A percentile compares a stretch with the other conserved stretches of the same genome.
Conservation (phyloP, 1,140 invertebrate genomes). For the Bilobella aurantiaca region DNA sequence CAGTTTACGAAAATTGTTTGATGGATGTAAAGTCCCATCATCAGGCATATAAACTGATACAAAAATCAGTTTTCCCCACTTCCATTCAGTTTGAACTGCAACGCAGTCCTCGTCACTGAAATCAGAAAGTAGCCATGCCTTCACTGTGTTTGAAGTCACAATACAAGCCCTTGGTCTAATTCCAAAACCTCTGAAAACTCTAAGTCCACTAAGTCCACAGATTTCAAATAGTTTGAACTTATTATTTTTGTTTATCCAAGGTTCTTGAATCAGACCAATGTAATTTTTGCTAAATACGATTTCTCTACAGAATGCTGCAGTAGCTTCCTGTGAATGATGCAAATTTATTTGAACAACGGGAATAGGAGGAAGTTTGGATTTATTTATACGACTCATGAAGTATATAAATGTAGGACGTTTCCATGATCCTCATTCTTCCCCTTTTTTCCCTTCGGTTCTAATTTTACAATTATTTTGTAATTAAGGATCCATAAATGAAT, state of each 20-base stretch:
- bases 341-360: background rate
- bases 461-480: too few species aligned
- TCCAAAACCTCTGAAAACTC: background rate
- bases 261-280: background rate
- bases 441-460: too few species aligned
- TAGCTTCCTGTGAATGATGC: background rate
- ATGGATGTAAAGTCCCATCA: background rate
- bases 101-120: background rate
- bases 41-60: conserved; percentile 22
- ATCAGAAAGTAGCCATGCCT: background rate
- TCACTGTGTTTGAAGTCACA: background rate
- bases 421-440: too few species aligned
- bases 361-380: background rate
- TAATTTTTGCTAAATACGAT: background rate
- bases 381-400: too few species aligned
- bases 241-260: background rate
- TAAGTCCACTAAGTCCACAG: background rate
- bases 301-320: background rate
- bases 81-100: background rate
- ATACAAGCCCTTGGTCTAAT: background rate
- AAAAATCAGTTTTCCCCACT: background rate
- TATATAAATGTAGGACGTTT: too few species aligned
- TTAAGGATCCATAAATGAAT: too few species aligned
- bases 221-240: background rate
- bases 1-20: background rate